These are phyloP conservation scores for Amphimallon solstitiale DNA, from an alignment of 2,888 invertebrate genomes.

Conservation along the genomic window DNA sequence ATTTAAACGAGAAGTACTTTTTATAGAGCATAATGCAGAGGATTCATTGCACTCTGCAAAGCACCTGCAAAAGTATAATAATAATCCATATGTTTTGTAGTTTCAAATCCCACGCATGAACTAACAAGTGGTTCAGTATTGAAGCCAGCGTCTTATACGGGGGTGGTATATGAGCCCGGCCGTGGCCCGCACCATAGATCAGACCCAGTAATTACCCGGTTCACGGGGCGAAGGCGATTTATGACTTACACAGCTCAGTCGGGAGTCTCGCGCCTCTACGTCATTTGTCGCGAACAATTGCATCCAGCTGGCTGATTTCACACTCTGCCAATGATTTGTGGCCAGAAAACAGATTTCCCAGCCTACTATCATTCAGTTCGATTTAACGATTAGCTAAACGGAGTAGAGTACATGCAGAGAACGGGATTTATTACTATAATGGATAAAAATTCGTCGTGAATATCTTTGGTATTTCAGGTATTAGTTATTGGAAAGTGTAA, in stretches of 20 bases:
- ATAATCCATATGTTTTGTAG: conserved; percentile 11
- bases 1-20: no score
- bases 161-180: conserved; percentile 51
- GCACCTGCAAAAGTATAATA: conserved; percentile 16
- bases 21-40: no score
- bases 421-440: conserved; percentile 49
- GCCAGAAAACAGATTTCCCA: conserved; percentile 56
- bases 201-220: conserved; percentile 57
- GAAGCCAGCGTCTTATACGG: conserved; percentile 43
- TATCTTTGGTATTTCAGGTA: no score
- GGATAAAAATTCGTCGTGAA: conserved; percentile 35
- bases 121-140: conserved; percentile 21
- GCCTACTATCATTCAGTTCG: conserved; percentile 52
- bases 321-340: conserved; percentile 56
- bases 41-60: background rate
- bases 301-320: conserved; percentile 56
- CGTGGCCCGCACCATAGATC: conserved; percentile 55
- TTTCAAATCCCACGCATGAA: conserved; percentile 38
- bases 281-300: conserved; percentile 58
- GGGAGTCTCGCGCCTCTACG: conserved; percentile 56
- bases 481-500: no score
- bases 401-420: conserved; percentile 53
- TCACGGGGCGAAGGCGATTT: conserved; percentile 56
- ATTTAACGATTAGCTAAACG: conserved; percentile 58
- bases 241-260: conserved; percentile 52